phyloP scores from a whole-genome alignment of 2,113 vertebrate species.

The Notothenia coriiceps region DNA sequence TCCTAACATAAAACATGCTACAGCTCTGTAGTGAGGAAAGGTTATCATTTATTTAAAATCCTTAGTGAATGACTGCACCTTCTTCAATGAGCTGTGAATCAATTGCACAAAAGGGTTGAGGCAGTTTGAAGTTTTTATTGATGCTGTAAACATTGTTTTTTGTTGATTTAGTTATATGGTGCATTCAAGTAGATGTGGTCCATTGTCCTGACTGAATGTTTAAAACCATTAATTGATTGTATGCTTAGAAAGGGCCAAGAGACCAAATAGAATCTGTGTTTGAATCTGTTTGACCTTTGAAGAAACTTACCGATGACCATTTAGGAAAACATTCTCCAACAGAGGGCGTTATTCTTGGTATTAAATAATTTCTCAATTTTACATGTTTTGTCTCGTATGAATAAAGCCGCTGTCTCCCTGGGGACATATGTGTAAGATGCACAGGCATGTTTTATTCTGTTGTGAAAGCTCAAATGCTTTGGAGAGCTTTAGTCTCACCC shows the following conservation, averaged over 20 bases:
- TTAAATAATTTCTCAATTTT: not conserved
- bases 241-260: constrained; percentile 6
- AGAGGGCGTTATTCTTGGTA: not conserved
- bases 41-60: constrained; percentile 38
- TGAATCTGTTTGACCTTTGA: constrained; percentile 29
- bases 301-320: constrained; percentile 1
- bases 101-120: constrained; percentile 27
- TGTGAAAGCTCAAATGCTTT: constrained; percentile 34
- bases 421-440: constrained; percentile 26
- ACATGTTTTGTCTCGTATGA: constrained; percentile 11
- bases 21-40: not conserved
- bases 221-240: constrained; percentile 15
- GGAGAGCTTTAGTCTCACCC: constrained; percentile 41
- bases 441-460: constrained; percentile 31
- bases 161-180: constrained; percentile 32
- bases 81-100: constrained; percentile 30
- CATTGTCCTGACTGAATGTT: constrained; percentile 34
- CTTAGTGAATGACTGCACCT: constrained; percentile 6
- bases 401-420: constrained; percentile 8
- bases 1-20: constrained; percentile 1
- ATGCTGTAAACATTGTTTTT: constrained; percentile 13
- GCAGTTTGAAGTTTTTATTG: constrained; percentile 44
- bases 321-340: not conserved
- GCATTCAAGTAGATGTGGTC: constrained; percentile 20
- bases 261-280: constrained; percentile 9